Conservation (phyloP, 1,140 invertebrate genomes). For the Archivesica marissinica region DNA sequence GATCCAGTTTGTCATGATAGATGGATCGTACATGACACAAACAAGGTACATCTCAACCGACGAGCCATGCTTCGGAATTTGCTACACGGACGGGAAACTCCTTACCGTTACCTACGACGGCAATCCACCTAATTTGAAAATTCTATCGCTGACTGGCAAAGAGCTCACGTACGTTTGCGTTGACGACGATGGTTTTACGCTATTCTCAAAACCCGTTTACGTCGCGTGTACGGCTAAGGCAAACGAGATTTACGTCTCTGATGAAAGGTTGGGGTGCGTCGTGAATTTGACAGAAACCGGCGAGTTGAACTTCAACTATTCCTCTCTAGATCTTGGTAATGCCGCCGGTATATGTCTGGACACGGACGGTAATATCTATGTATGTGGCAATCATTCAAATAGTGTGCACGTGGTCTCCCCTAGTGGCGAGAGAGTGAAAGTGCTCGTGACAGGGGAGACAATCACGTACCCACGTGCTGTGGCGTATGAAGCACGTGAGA, state of each 20-base stretch:
- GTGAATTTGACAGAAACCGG: conserved; percentile 52
- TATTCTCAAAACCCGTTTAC: conserved; percentile 60
- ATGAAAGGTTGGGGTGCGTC: conserved; percentile 54
- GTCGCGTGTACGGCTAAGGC: conserved; percentile 24
- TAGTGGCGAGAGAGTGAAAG: conserved; percentile 37
- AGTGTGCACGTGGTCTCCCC: conserved; percentile 42
- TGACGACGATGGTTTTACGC: conserved; percentile 48
- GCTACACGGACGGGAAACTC: conserved; percentile 38
- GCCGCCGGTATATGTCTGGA: conserved; percentile 39
- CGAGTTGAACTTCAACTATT: conserved; percentile 53
- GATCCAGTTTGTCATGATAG: conserved; percentile 49
- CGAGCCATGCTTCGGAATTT: conserved; percentile 55
- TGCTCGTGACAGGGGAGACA: conserved; percentile 41
- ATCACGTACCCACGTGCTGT: conserved; percentile 54
- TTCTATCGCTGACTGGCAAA: conserved; percentile 30
- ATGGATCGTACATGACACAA: not conserved
- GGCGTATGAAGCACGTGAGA: conserved; percentile 42
- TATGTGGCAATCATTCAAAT: conserved; percentile 46
- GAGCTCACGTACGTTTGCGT: conserved; percentile 53
- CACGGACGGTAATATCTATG: conserved; percentile 43
- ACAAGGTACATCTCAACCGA: conserved; percentile 30
- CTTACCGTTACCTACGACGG: conserved; percentile 56
- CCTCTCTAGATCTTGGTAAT: conserved; percentile 45
- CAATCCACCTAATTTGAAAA: conserved; percentile 50
- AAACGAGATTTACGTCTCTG: conserved; percentile 41